Conservation (phyloP, 1,140 invertebrate genomes). For the Saccostrea echinata region DNA sequence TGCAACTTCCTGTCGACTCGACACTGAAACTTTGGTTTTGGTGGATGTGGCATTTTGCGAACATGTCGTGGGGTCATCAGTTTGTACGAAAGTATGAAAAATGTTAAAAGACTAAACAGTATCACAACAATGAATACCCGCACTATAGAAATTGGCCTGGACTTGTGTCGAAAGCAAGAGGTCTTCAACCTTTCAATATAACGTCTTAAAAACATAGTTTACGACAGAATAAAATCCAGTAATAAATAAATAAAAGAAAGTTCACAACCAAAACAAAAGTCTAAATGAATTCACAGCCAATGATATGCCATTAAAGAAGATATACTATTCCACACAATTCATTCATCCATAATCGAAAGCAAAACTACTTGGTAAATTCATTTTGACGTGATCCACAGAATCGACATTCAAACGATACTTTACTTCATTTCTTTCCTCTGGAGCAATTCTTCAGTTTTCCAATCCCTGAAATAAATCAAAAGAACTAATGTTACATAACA, state of each 20-base stretch:
- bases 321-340: neutral
- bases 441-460: neutral
- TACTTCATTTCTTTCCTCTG: neutral
- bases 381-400: neutral
- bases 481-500: conserved; percentile 10
- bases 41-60: conserved; percentile 45
- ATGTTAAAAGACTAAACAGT: conserved; percentile 48
- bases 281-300: conserved; percentile 6
- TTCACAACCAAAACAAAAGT: conserved; percentile 35
- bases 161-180: conserved; percentile 24
- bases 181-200: conserved; percentile 50
- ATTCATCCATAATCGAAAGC: conserved; percentile 42
- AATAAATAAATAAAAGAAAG: conserved; percentile 29
- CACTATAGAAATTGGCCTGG: conserved; percentile 49
- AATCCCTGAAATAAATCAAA: conserved; percentile 2
- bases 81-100: conserved; percentile 60
- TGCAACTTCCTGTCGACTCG: conserved; percentile 45
- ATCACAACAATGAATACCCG: conserved; percentile 53
- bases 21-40: conserved; percentile 58
- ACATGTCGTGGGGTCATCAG: conserved; percentile 41
- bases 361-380: conserved; percentile 14
- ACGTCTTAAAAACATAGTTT: conserved; percentile 46
- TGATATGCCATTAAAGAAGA: neutral
- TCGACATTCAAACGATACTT: neutral
- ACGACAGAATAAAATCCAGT: neutral